A percentile compares a stretch with the other conserved stretches of the same genome.
Evolutionary conservation across 2,888 invertebrate species (phyloP).

Genomic region (Drosophila infuscata): DNA sequence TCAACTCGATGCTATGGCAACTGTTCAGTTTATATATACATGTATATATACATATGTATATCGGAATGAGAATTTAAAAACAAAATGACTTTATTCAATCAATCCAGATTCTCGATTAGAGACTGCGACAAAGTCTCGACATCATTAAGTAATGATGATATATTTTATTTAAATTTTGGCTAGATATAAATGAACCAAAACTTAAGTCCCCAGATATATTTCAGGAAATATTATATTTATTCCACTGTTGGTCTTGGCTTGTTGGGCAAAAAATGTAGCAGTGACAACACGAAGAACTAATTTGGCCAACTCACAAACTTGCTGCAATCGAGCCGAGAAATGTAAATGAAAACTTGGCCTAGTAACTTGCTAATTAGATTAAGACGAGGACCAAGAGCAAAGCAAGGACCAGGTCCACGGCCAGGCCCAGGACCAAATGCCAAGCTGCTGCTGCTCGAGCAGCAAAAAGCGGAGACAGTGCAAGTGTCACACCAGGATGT

Average conservation of each 20-base stretch:
- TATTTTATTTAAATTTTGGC: no score
- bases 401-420: slow-evolving; percentile 13
- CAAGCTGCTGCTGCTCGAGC: slow-evolving; percentile 6
- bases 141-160: background rate
- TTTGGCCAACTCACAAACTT: slow-evolving; percentile 39
- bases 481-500: slow-evolving; percentile 31
- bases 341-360: slow-evolving; percentile 72
- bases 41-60: no score
- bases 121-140: background rate
- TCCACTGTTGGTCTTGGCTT: background rate
- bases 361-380: slow-evolving; percentile 70
- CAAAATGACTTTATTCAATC: background rate
- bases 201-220: background rate
- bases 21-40: background rate
- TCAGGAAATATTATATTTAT: background rate
- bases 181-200: background rate
- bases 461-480: slow-evolving; percentile 18
- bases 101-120: background rate
- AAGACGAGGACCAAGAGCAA: slow-evolving; percentile 31
- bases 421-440: slow-evolving; percentile 22
- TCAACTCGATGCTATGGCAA: background rate
- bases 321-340: slow-evolving; percentile 56
- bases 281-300: slow-evolving; percentile 38
- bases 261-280: slow-evolving; percentile 1
- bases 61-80: background rate